Conservation (phyloP, 2,113 vertebrate genomes). For the Entomyzon cyanotis region DNA sequence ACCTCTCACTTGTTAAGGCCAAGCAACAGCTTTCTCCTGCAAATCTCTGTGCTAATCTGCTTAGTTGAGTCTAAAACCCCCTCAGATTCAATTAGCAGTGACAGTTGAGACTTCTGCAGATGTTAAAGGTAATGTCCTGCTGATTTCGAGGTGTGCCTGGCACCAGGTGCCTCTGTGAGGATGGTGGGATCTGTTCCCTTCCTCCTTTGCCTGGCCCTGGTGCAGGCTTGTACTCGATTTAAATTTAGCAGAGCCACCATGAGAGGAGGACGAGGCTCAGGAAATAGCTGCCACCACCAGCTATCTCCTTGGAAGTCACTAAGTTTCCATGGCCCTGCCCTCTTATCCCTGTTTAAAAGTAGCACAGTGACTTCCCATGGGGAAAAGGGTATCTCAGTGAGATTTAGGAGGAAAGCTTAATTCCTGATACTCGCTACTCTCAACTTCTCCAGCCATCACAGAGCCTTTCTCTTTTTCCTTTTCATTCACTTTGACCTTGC, state of each 20-base stretch:
- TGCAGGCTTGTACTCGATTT: neutral
- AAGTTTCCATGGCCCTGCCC: neutral
- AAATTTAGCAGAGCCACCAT: neutral
- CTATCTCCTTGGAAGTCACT: neutral
- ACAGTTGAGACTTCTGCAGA: neutral
- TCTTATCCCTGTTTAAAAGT: neutral
- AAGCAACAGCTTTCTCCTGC: neutral
- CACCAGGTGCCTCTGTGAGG: neutral
- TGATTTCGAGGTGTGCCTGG: neutral
- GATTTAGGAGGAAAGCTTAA: neutral
- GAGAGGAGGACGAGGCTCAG: neutral
- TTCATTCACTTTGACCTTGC: neutral
- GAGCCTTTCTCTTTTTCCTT: neutral
- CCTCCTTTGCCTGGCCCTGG: neutral
- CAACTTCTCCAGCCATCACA: neutral
- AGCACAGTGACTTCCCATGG: neutral
- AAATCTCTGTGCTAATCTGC: neutral
- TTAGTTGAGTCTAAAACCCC: neutral
- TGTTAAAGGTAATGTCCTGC: neutral
- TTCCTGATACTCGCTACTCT: neutral
- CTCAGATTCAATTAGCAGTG: neutral
- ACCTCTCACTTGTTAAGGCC: neutral
- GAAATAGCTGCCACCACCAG: neutral
- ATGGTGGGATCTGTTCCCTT: neutral
- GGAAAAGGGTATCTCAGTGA: neutral